These are phyloP conservation scores for Smutsia temminckii DNA, from an alignment of 2,797 vertebrate species.

Conservation along the genomic window DNA sequence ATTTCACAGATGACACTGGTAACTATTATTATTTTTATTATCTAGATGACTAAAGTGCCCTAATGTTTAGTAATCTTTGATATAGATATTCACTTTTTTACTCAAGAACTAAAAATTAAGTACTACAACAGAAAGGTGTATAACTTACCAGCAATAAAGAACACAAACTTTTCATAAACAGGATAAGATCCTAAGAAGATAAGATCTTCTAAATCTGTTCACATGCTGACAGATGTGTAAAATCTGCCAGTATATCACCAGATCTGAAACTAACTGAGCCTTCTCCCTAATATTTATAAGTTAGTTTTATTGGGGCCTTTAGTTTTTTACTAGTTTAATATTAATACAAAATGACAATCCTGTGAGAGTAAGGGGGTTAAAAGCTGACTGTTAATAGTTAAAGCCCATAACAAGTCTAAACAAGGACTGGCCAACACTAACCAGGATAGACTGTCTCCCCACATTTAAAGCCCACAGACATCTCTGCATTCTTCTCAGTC, in stretches of 20 bases:
- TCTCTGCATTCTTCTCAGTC: neutral
- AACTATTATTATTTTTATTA: slow-evolving; percentile 7
- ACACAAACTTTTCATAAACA: neutral
- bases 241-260: neutral
- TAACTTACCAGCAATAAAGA: neutral
- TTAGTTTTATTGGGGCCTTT: neutral
- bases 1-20: neutral
- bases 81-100: neutral
- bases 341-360: neutral
- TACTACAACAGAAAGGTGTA: neutral
- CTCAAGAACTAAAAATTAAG: neutral
- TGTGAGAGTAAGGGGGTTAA: neutral
- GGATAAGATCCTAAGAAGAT: neutral
- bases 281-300: neutral
- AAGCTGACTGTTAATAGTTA: neutral
- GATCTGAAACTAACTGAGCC: neutral
- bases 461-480: neutral
- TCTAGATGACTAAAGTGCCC: neutral
- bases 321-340: neutral
- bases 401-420: neutral
- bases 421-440: neutral
- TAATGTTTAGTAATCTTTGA: neutral
- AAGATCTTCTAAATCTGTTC: neutral
- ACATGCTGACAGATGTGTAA: neutral
- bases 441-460: neutral